Conservation (phyloP, 2,113 vertebrate genomes). For the Oryzias curvinotus region DNA sequence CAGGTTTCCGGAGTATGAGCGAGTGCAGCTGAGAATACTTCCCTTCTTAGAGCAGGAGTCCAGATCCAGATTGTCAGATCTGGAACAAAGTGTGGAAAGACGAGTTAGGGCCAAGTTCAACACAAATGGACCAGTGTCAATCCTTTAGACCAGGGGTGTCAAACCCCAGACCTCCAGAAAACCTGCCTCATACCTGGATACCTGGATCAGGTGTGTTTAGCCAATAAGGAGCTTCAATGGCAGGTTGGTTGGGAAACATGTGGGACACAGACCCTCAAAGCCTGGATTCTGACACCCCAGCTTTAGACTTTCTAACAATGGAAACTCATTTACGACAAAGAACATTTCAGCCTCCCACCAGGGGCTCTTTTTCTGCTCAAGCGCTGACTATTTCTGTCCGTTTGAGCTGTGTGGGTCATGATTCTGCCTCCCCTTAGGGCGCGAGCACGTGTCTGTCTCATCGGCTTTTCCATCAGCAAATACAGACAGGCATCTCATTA, state of each 20-base stretch:
- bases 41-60: constrained; percentile 89
- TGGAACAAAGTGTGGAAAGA: constrained; percentile 28
- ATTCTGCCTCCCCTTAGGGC: constrained; percentile 44
- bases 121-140: background rate
- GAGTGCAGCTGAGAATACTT: constrained; percentile 81
- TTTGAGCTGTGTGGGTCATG: constrained; percentile 20
- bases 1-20: constrained; percentile 79
- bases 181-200: no score
- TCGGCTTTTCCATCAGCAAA: constrained; percentile 37
- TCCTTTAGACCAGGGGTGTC: no score
- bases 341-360: background rate
- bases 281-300: no score
- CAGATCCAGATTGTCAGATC: constrained; percentile 85
- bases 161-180: no score
- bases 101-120: background rate
- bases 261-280: no score
- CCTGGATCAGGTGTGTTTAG: no score
- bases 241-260: no score
- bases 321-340: background rate
- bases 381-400: constrained; percentile 20
- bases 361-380: background rate
- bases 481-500: constrained; percentile 17
- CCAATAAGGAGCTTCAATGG: no score
- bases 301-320: no score
- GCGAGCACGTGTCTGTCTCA: constrained; percentile 40